Evolutionary conservation across 2,113 vertebrate species (phyloP).

Genomic region (Clarias macrocephalus): DNA sequence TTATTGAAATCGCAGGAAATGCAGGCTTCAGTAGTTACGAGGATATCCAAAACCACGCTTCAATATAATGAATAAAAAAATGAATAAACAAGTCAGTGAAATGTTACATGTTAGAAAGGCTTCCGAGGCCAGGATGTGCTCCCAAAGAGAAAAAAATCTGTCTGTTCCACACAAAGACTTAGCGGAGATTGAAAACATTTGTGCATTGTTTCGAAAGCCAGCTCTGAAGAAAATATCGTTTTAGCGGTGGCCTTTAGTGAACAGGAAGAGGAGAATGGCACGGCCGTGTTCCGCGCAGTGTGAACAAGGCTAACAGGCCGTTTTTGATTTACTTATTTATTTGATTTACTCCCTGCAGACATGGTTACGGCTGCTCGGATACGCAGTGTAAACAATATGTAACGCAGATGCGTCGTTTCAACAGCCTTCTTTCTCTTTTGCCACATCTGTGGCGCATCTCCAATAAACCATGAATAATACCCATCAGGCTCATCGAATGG

Average conservation of each 20-base stretch:
- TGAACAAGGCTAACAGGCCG: constrained; percentile 35
- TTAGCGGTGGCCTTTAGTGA: not conserved
- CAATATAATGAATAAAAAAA: constrained; percentile 25
- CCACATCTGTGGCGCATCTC: constrained; percentile 36
- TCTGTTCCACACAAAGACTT: constrained; percentile 3
- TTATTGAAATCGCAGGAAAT: constrained; percentile 24
- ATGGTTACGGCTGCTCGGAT: constrained; percentile 28
- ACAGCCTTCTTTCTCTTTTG: constrained; percentile 9
- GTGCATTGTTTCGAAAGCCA: constrained; percentile 17
- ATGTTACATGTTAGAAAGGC: not conserved
- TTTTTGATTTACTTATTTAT: constrained; percentile 39
- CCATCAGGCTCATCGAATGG: constrained; percentile 47
- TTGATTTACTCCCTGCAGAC: constrained; percentile 36
- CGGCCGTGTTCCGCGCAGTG: constrained; percentile 30
- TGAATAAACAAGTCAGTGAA: not conserved
- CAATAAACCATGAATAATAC: constrained; percentile 47
- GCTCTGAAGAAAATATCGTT: constrained; percentile 1
- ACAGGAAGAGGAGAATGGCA: constrained; percentile 21
- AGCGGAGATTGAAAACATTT: constrained; percentile 18
- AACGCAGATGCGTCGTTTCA: constrained; percentile 45
- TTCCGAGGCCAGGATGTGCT: not conserved
- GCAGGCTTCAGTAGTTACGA: not conserved
- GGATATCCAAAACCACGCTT: not conserved
- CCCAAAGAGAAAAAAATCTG: not conserved
- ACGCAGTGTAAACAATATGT: constrained; percentile 28